Evolutionary conservation across 2,113 vertebrate species (phyloP).

Genomic region (Eulemur macaco): DNA sequence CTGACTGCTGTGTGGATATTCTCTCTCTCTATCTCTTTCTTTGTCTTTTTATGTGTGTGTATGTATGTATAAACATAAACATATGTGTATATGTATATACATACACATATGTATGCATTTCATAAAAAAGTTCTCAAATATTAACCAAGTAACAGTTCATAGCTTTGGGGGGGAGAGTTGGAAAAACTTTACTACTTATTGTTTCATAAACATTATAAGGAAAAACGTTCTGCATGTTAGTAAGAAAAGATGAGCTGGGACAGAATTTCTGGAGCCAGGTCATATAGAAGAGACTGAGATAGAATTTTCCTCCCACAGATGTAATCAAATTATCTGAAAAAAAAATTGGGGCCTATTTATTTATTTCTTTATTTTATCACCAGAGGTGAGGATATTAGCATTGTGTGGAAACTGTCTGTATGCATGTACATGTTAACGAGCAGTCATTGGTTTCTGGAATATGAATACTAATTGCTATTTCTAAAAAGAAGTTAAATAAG

Average conservation of each 20-base stretch:
- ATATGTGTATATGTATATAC: neutral
- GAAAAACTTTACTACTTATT: neutral
- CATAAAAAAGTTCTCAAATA: neutral
- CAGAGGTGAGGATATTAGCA: neutral
- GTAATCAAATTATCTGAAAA: neutral
- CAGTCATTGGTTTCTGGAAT: neutral
- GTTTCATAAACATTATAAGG: neutral
- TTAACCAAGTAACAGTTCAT: neutral
- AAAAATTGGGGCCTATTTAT: neutral
- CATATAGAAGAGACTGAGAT: neutral
- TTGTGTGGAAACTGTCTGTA: neutral
- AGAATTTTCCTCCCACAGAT: neutral
- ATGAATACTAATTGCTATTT: neutral
- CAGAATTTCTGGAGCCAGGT: neutral
- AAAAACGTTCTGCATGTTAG: neutral
- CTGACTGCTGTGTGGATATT: neutral
- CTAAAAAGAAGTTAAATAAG: neutral
- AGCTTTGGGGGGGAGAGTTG: neutral
- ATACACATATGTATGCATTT: neutral
- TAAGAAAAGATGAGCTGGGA: neutral
- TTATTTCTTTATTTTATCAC: neutral
- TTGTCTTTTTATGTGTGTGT: neutral
- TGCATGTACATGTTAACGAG: neutral
- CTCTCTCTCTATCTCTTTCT: neutral
- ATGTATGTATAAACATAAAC: too few relatives aligned